Evolutionary conservation across 2,113 vertebrate species (phyloP), one percentile per base, ranked within the genome.

Genomic region (Mormyrus lacerda): DNA sequence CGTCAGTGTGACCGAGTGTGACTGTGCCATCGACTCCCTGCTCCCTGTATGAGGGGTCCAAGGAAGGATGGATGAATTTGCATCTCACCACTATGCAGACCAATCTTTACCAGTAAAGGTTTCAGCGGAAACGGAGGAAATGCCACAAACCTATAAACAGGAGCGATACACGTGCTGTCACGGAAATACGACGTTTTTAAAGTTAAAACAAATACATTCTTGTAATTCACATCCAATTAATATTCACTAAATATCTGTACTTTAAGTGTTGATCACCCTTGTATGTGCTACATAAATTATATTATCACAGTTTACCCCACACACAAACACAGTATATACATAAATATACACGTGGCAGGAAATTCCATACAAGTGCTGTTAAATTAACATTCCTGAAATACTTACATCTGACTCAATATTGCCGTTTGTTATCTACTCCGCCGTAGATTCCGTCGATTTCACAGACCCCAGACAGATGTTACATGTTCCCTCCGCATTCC

Each of bases 391-490:
- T 95, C 94, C 94, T 91, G 92, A 47, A 58, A 94, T 94, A 90
- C 93, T 91, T 90, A 93, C 92, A 55, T 91, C 92, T 92, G 91
- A 93, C 93, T 94, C 91, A 92, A 91, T 94, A 94, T 94, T 91
- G 91, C 90, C 88, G 89, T 91, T 91, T 87, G 51, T 91, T 92
- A 92, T 91, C 19, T 53, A 92, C 91, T 93, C 92, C 89, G 86
- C 73, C 88, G 55, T 55, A 90, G 92, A 95, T 95, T 95, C 93
- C 92, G 89, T 13, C 87, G 94, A 95, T 96, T 91, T 94, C 94
- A 89, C 50, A 91, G 92, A 93, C 85, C 88, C 51, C 24, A 82
- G 87, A 73, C 94, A 95, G 93, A 95, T 94, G 94, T 93, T 94
- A 39, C 83, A 86, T 50, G 91, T 94, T 92, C 92, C 92, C 89